phyloP scores from a whole-genome alignment of 2,113 vertebrate genomes.

The Rhagologus leucostigma region DNA sequence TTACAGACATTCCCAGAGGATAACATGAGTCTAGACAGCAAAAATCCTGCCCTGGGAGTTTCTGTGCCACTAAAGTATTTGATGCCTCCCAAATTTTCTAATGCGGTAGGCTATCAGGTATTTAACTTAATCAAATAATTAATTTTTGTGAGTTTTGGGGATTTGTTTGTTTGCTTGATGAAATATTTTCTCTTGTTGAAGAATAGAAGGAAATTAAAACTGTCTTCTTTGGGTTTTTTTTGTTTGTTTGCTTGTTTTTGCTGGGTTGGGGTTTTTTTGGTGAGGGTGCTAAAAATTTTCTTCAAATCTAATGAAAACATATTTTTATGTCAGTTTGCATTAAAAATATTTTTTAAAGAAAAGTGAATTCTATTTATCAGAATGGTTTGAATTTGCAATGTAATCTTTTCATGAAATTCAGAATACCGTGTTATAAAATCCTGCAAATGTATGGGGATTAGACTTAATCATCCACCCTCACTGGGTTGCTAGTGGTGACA shows the following conservation, averaged over 20 bases:
- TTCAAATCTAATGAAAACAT: neutral
- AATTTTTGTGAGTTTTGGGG: fast-evolving
- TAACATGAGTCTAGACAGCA: neutral
- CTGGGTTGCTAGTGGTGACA: neutral
- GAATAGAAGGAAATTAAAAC: neutral
- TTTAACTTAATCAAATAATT: neutral
- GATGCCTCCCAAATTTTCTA: neutral
- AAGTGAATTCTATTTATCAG: neutral
- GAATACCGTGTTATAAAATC: neutral
- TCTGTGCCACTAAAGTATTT: neutral
- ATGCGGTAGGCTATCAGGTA: neutral
- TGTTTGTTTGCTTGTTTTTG: neutral
- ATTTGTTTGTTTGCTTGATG: neutral
- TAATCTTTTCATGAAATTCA: neutral
- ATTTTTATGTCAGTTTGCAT: neutral
- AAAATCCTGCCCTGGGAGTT: neutral
- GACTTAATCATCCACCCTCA: neutral
- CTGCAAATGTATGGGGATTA: neutral
- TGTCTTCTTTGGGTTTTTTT: neutral
- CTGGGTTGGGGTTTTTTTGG: neutral
- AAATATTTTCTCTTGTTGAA: neutral
- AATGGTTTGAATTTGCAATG: neutral
- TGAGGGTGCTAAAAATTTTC: neutral
- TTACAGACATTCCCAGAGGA: neutral
- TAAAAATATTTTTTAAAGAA: neutral